A percentile compares a stretch with the other conserved stretches of the same genome.
phyloP scores from a whole-genome alignment of 2,113 vertebrate species.

The Apistogramma diplotaenia region DNA sequence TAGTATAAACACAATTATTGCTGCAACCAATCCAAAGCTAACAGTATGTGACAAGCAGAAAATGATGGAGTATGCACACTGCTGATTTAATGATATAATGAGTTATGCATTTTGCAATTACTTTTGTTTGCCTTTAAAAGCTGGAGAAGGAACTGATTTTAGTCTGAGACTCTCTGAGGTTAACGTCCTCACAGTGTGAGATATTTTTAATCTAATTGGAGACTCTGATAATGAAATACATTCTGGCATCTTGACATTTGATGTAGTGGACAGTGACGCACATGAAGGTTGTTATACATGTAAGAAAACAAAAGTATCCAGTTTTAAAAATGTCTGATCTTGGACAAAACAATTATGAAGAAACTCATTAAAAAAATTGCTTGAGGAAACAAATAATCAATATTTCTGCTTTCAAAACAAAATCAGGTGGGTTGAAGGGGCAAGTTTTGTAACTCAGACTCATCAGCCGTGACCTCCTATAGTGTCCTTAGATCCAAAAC shows the following conservation, averaged over 20 bases:
- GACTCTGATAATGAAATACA: not conserved
- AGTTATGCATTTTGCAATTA: conserved; percentile 1
- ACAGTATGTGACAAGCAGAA: conserved; percentile 8
- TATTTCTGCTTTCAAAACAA: not conserved
- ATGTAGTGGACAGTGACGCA: not conserved
- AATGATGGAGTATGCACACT: conserved; percentile 7
- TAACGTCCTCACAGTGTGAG: not conserved
- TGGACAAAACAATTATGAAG: too few relatives aligned
- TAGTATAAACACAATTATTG: conserved; percentile 29
- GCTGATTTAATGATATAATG: conserved; percentile 16
- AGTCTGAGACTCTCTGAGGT: not conserved
- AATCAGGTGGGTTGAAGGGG: not conserved
- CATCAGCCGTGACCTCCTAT: conserved; percentile 52
- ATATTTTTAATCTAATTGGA: not conserved
- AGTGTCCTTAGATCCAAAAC: conserved; percentile 41
- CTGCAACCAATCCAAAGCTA: conserved; percentile 1
- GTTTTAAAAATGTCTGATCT: not conserved
- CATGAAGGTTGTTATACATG: not conserved
- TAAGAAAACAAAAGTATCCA: not conserved
- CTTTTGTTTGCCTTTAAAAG: not conserved
- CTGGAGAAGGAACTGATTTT: not conserved
- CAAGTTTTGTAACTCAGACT: not conserved
- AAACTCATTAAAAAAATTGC: not conserved
- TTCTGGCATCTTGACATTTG: not conserved
- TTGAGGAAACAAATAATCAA: not conserved